These are phyloP conservation scores for Drosophila picticornis DNA, from an alignment of 2,888 invertebrate genomes.

Conservation along the genomic window DNA sequence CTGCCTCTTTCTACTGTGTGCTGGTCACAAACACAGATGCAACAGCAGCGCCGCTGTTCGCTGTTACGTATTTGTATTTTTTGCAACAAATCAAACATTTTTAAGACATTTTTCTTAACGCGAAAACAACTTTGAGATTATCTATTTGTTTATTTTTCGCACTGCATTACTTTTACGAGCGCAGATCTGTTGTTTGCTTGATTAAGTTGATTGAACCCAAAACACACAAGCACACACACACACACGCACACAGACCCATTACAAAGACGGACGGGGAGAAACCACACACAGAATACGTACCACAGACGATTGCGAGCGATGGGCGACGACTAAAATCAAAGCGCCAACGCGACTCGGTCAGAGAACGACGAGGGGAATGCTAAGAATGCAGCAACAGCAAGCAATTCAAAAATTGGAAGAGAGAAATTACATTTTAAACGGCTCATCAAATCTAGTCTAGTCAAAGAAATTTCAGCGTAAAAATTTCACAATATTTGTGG, in stretches of 20 bases:
- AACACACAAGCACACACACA: slow-evolving; percentile 23
- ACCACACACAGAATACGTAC: slow-evolving; percentile 37
- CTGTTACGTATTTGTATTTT: slow-evolving; percentile 73
- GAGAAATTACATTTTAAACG: slow-evolving; percentile 24
- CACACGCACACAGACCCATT: slow-evolving; percentile 24
- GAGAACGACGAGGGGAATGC: slow-evolving; percentile 34
- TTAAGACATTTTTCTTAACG: slow-evolving; percentile 38
- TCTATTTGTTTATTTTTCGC: slow-evolving; percentile 26
- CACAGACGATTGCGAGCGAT: slow-evolving; percentile 60
- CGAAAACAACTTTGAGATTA: slow-evolving; percentile 22
- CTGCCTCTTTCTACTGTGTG: slow-evolving; percentile 25
- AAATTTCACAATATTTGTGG: slow-evolving; percentile 37
- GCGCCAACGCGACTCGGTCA: slow-evolving; percentile 47
- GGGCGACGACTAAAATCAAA: slow-evolving; percentile 68
- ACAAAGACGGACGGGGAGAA: slow-evolving; percentile 36
- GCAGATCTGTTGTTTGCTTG: slow-evolving; percentile 26
- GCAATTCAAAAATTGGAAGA: slow-evolving; percentile 46
- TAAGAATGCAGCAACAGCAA: slow-evolving; percentile 40
- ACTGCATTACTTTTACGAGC: slow-evolving; percentile 37
- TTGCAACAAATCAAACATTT: slow-evolving; percentile 64
- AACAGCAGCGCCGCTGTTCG: slow-evolving; percentile 43
- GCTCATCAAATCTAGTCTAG: slow-evolving; percentile 27
- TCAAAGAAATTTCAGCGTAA: slow-evolving; percentile 40
- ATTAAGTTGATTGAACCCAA: slow-evolving; percentile 69
- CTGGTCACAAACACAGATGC: slow-evolving; percentile 40